Evolutionary conservation across 1,140 invertebrate genomes (phyloP), one percentile per base, ranked within the genome.

Genomic region (Cyclargus thomasi): DNA sequence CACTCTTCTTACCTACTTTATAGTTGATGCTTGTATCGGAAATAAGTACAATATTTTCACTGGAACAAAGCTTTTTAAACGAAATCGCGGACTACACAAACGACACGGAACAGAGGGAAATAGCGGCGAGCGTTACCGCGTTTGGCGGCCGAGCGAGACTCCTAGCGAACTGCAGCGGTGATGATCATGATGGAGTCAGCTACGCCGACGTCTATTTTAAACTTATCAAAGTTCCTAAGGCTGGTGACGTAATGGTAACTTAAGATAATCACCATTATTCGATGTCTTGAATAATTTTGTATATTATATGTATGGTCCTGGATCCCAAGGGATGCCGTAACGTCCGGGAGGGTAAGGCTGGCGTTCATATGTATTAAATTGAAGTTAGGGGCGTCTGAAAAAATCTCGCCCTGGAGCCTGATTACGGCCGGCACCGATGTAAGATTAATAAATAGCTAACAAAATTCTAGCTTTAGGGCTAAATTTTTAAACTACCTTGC

Each of bases 31-130:
- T 65, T 62, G 57, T 64, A 67, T 67, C 76, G 0, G 78, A 77
- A 6, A 63, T 75, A 5, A 3, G 77, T 53, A 81, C 72, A n/a
- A 67, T 79, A 62, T 71, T 68, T 55, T 83, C 80, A 2, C n/a
- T 82, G 0, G 78, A 83, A 72, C 77, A 81, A 29, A 80, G 75
- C 65, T 83, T 83, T 65, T 69, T 83, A 0, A 74, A 68, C 47
- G 79, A 83, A 65, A 69, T 82, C 22, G 63, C 73, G 3, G 81
- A 81, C 55, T 82, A 70, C 36, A 68, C 73, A 3, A 81, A 81
- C 35, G 81, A 78, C 29, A 83, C 75, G 0, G 67, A 76, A 53
- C 72, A 67, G 63, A 67, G 66, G 21, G 69, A 74, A 57, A 62
- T 83, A 4, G 65, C 64, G 0, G 78, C 69, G 0, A 67, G 68